Evolutionary conservation across 1,140 invertebrate species (phyloP), one percentile per base, ranked within the genome.

Genomic region (Drosophila guanche): DNA sequence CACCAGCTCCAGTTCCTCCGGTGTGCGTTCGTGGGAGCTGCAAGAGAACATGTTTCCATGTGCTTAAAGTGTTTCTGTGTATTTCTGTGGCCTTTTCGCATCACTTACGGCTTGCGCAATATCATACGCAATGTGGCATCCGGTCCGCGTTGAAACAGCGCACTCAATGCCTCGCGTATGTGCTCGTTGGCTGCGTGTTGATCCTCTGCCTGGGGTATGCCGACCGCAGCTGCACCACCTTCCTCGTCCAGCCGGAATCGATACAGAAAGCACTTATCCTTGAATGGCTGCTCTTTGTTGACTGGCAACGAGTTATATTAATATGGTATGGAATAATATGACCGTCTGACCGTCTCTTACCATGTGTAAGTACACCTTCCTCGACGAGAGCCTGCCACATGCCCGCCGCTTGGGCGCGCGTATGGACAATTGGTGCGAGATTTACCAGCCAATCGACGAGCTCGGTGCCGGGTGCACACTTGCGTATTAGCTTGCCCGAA

Each of bases 301-400:
- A 96, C 96, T 95, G 5, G 20, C 23, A 33, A 6, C 29, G 10
- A 50, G 23, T 57, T 25, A 37, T 56, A 29, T 48, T 47, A 74
- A 48, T 45, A 46, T 41, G 41, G n/a, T n/a, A n/a, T n/a, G n/a
- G n/a, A n/a, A n/a, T n/a, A n/a, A n/a, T n/a, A n/a, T 61, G 41
- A 47, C 42, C n/a, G 52, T 7, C 29, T 4, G 43, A 46, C 60
- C 60, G 55, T 10, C 5, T 71, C 92, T 93, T 86, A 97, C 96
- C 95, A 91, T 97, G 95, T 33, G 94, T 93, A 63, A 97, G 93
- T 47, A 97, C 93, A 42, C 95, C 95, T 92, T 97, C 95, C 90
- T 97, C 96, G 22, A 97, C 92, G n/a, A 97, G 91, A 0, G 94
- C 95, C 88, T 97, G 96, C 95, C 96, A 97, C 94, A 97, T 96